Percentiles rank a stretch among this genome's conserved stretches.
phyloP scores from a whole-genome alignment of 1,140 invertebrate species.

The Leptopilina boulardi region DNA sequence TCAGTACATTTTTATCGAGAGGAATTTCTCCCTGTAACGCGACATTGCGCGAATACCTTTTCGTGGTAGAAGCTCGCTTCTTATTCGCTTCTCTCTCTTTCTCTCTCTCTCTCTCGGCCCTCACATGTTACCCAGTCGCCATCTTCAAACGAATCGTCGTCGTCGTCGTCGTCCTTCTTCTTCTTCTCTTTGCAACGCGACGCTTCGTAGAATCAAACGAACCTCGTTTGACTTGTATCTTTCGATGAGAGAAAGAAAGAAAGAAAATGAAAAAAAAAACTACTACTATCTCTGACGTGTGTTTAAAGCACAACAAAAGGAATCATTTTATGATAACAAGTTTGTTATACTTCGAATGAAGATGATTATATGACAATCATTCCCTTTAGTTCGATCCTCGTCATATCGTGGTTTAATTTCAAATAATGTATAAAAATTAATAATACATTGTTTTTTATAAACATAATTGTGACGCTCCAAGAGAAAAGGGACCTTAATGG shows the following conservation, averaged over 20 bases:
- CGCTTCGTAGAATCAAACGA: conserved; percentile 28
- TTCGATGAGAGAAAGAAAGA: not conserved
- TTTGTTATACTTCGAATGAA: conserved; percentile 12
- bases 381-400: not conserved
- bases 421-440: no score
- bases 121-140: conserved; percentile 22
- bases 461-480: no score
- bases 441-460: no score
- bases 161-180: not conserved
- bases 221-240: conserved; percentile 30
- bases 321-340: conserved; percentile 20
- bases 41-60: conserved; percentile 52
- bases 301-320: conserved; percentile 25
- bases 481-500: no score
- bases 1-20: conserved; percentile 48
- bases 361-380: conserved; percentile 20
- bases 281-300: conserved; percentile 8
- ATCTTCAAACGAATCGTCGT: conserved; percentile 30
- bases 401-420: not conserved
- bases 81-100: conserved; percentile 28
- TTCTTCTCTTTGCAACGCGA: not conserved
- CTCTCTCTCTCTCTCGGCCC: not conserved
- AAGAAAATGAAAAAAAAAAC: not conserved
- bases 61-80: conserved; percentile 43
- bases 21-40: conserved; percentile 40